A percentile compares a stretch with the other conserved stretches of the same genome.
Evolutionary conservation across 2,113 vertebrate species (phyloP).

Genomic region (Ceuthmochares aereus): DNA sequence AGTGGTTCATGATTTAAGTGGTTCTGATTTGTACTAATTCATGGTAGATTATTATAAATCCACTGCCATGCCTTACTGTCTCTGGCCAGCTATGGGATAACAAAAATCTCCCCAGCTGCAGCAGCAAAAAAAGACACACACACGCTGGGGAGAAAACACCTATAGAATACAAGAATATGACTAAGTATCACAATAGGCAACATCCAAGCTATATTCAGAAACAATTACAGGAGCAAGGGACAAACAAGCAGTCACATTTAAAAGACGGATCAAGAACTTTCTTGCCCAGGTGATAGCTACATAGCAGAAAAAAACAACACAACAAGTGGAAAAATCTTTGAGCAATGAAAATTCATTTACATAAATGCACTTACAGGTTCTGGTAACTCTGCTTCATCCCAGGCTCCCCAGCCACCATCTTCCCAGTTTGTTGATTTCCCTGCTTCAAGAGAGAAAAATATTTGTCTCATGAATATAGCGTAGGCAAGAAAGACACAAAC

Average conservation of each 20-base stretch:
- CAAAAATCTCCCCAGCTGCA: background rate
- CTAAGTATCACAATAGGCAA: background rate
- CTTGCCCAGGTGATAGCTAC: background rate
- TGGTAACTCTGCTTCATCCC: slow-evolving; percentile 81
- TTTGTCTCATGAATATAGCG: background rate
- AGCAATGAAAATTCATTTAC: background rate
- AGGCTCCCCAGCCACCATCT: slow-evolving; percentile 83
- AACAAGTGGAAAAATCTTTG: background rate
- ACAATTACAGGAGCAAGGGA: background rate
- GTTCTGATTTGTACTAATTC: background rate
- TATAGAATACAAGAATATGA: background rate
- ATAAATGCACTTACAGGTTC: slow-evolving; percentile 73
- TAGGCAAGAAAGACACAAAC: background rate
- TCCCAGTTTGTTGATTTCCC: slow-evolving; percentile 82
- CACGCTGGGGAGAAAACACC: background rate
- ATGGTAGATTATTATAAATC: background rate
- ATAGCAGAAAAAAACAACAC: background rate
- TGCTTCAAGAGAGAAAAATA: slow-evolving; percentile 24
- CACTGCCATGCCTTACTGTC: background rate
- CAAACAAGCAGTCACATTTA: background rate
- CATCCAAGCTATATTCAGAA: background rate
- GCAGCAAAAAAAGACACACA: background rate
- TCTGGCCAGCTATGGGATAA: background rate
- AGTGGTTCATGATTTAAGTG: background rate
- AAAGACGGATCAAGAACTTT: background rate